These are phyloP conservation scores for Teinopalpus imperialis DNA, from an alignment of 2,888 invertebrate genomes.

Conservation along the genomic window DNA sequence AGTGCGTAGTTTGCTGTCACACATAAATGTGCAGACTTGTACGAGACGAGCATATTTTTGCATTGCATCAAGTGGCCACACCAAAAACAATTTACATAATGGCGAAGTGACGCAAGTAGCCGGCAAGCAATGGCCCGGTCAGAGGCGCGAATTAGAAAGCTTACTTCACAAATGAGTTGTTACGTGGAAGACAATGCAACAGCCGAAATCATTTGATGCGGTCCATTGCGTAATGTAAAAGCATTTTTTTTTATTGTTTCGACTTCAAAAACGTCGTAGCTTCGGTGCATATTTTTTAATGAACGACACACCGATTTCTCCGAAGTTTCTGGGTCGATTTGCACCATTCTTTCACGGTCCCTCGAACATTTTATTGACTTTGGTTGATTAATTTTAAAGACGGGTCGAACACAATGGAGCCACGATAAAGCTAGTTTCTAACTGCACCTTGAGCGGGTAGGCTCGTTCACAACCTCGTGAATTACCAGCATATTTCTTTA, in stretches of 20 bases:
- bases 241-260: not conserved
- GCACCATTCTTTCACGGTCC: no score
- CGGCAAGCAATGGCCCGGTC: constrained; percentile 12
- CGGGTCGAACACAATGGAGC: no score
- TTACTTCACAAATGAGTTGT: constrained; percentile 17
- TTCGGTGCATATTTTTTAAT: no score
- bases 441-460: no score
- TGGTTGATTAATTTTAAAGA: no score
- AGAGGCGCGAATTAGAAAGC: constrained; percentile 22
- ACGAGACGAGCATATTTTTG: constrained; percentile 11
- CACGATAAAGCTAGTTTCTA: no score
- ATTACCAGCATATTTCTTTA: no score
- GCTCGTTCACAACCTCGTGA: no score
- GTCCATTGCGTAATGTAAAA: constrained; percentile 14
- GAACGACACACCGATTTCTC: no score
- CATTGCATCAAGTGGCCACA: constrained; percentile 7
- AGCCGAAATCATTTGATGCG: constrained; percentile 11
- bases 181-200: constrained; percentile 22
- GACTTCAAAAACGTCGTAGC: not conserved
- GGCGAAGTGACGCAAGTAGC: constrained; percentile 14
- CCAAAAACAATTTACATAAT: constrained; percentile 17
- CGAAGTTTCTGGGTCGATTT: no score
- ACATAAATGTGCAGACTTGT: constrained; percentile 4
- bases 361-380: no score
- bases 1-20: no score